Evolutionary conservation across 2,888 invertebrate genomes (phyloP).

Genomic region (Lithophane semibrunnea): DNA sequence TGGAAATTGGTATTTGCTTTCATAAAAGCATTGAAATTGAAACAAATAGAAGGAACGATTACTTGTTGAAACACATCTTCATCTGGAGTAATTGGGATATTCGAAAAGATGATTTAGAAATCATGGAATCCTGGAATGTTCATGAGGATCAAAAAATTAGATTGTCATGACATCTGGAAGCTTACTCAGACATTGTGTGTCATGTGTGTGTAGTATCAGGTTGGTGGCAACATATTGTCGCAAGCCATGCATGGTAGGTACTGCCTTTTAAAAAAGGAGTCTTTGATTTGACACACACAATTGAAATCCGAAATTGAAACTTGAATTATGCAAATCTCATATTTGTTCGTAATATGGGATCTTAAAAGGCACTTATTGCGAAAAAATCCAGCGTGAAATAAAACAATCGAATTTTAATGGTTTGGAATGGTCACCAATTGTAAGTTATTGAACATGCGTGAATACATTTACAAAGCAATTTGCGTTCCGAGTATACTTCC

Average conservation of each 20-base stretch:
- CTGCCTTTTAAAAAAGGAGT: background rate
- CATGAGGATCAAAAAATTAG: background rate
- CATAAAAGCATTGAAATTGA: conserved; percentile 17
- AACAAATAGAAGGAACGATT: conserved; percentile 14
- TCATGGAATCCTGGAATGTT: background rate
- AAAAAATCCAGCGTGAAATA: conserved; percentile 64
- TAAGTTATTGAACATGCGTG: conserved; percentile 65
- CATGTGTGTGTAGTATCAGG: too few species aligned
- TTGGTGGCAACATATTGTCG: background rate
- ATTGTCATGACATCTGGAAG: too few species aligned
- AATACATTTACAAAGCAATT: conserved; percentile 66
- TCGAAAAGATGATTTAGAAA: background rate
- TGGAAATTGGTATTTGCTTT: conserved; percentile 14
- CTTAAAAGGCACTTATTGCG: conserved; percentile 42
- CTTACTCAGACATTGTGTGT: background rate
- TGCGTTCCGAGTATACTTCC: conserved; percentile 49
- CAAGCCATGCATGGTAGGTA: background rate
- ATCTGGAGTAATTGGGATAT: background rate
- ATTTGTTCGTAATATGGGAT: conserved; percentile 44
- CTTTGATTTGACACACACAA: background rate
- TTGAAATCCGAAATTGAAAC: conserved; percentile 22
- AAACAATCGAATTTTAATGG: conserved; percentile 65
- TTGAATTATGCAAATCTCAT: conserved; percentile 28
- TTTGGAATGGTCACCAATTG: conserved; percentile 63
- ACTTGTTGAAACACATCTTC: background rate